Evolutionary conservation across 2,113 vertebrate genomes (phyloP).

Genomic region (Saguinus midas): DNA sequence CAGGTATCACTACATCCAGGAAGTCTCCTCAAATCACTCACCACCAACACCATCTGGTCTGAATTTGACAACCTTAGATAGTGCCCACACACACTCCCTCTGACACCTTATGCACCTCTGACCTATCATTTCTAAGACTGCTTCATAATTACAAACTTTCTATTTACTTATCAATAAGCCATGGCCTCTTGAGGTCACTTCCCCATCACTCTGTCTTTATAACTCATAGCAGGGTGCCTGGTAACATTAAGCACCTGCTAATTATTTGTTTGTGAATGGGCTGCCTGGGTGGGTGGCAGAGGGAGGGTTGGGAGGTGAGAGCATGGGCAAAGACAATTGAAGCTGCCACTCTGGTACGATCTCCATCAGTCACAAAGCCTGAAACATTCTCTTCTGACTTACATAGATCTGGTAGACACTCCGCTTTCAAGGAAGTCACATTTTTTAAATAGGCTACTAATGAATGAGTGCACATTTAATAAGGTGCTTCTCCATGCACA

Average conservation of each 20-base stretch:
- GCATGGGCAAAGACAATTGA: neutral
- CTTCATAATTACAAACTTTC: neutral
- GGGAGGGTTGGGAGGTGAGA: neutral
- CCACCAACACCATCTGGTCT: neutral
- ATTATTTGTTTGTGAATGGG: neutral
- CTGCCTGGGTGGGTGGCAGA: no score
- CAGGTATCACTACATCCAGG: neutral
- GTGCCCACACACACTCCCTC: neutral
- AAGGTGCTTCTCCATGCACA: neutral
- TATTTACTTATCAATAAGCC: neutral
- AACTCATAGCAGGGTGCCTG: neutral
- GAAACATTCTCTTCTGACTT: neutral
- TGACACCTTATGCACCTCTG: neutral
- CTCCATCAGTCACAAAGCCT: neutral
- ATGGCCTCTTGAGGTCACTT: neutral
- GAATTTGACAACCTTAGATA: neutral
- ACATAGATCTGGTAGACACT: fast-evolving
- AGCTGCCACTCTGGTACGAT: neutral
- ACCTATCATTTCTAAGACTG: neutral
- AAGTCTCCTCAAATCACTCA: neutral
- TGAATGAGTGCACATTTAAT: neutral
- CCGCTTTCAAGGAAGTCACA: neutral
- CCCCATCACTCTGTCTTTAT: neutral
- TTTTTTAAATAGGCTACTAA: neutral
- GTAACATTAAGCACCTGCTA: neutral